Percentiles rank a stretch among this genome's conserved stretches.
Evolutionary conservation across 2,888 invertebrate species (phyloP).

Genomic region (Plusia festucae): DNA sequence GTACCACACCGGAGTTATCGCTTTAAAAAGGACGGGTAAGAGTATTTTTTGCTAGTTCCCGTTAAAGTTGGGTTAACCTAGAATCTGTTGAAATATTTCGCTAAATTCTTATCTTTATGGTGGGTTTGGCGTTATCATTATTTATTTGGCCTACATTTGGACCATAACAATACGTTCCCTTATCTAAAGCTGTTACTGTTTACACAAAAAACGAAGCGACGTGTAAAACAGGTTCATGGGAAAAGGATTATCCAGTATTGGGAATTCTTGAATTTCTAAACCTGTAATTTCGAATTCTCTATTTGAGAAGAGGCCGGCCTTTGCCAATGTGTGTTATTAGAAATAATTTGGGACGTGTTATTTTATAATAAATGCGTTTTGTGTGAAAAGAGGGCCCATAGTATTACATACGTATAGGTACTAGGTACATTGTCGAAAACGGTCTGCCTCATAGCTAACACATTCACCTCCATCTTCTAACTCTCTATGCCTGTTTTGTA

Average conservation of each 20-base stretch:
- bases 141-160: constrained; percentile 63
- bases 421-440: too few relatives aligned
- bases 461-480: background rate
- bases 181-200: constrained; percentile 60
- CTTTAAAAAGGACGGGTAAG: background rate
- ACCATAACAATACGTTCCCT: constrained; percentile 56
- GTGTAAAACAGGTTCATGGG: constrained; percentile 38
- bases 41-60: constrained; percentile 17
- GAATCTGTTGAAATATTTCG: constrained; percentile 57
- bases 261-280: background rate
- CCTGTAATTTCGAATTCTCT: too few relatives aligned
- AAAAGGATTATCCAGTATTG: constrained; percentile 29
- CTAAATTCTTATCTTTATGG: constrained; percentile 57
- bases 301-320: too few relatives aligned
- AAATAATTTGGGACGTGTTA: too few relatives aligned
- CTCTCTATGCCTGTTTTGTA: background rate
- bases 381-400: too few relatives aligned
- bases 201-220: constrained; percentile 43
- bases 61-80: constrained; percentile 19
- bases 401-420: too few relatives aligned
- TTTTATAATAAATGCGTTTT: too few relatives aligned
- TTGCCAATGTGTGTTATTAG: too few relatives aligned
- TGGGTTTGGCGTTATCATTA: constrained; percentile 62
- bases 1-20: background rate
- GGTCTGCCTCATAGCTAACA: too few relatives aligned